Evolutionary conservation across 2,888 invertebrate species (phyloP).

Genomic region (Hyposoter dolosus): DNA sequence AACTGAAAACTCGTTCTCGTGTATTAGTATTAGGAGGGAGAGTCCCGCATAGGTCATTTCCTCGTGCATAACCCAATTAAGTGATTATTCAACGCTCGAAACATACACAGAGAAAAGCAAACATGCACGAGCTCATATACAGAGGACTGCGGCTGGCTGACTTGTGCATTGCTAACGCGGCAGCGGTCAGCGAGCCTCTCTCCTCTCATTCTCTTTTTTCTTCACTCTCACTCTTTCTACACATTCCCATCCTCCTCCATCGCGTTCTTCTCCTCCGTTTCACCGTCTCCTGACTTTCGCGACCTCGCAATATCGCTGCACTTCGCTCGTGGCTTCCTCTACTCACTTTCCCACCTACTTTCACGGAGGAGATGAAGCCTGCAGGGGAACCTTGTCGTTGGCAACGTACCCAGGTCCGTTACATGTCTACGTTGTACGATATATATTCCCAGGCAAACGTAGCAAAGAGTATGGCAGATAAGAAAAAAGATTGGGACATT

Average conservation of each 20-base stretch:
- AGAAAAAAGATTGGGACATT: not conserved
- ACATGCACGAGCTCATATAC: slow-evolving; percentile 45
- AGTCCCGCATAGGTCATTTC: slow-evolving; percentile 81
- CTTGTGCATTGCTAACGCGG: slow-evolving; percentile 52
- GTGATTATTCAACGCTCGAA: slow-evolving; percentile 81
- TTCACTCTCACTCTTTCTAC: slow-evolving; percentile 51
- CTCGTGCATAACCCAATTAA: slow-evolving; percentile 84
- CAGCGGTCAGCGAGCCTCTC: slow-evolving; percentile 64
- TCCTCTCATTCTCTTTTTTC: slow-evolving; percentile 56
- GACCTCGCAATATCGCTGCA: slow-evolving; percentile 56
- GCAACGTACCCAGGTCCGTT: not conserved
- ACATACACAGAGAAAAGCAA: slow-evolving; percentile 19
- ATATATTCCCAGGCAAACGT: not conserved
- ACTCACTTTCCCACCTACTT: slow-evolving; percentile 71
- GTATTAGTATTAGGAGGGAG: slow-evolving; percentile 70
- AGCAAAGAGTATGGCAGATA: not conserved
- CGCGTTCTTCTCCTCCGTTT: slow-evolving; percentile 1
- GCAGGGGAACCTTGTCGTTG: not conserved
- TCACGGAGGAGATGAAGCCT: slow-evolving; percentile 52
- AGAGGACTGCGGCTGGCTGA: not conserved
- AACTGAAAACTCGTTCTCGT: slow-evolving; percentile 29
- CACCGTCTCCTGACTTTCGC: slow-evolving; percentile 56
- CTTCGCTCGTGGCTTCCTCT: slow-evolving; percentile 59
- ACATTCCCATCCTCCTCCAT: not conserved
- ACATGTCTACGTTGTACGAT: not conserved